Evolutionary conservation across 2,888 invertebrate species (phyloP).

Genomic region (Phaedon cochleariae): DNA sequence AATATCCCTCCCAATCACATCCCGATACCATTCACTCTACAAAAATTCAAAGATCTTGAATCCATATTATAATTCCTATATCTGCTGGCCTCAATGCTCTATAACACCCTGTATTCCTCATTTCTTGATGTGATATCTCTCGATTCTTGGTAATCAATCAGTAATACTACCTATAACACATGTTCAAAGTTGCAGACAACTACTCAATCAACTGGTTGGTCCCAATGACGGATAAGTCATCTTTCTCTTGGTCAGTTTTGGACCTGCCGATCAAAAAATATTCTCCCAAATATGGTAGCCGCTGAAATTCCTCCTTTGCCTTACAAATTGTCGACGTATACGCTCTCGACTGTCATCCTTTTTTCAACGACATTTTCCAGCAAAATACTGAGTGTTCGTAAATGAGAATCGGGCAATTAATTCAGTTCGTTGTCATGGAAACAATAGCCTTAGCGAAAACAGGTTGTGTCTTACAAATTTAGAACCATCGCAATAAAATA

Average conservation of each 20-base stretch:
- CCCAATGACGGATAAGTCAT: not conserved
- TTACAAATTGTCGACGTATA: constrained; percentile 16
- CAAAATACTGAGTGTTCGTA: constrained; percentile 40
- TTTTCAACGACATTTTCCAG: constrained; percentile 20
- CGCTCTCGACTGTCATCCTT: constrained; percentile 2
- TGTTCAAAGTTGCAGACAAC: too few species aligned
- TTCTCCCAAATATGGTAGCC: not conserved
- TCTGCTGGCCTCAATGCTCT: too few species aligned
- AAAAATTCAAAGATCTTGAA: too few species aligned
- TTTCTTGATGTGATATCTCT: too few species aligned
- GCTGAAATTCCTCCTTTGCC: constrained; percentile 1
- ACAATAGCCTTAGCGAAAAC: constrained; percentile 40
- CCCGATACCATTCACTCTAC: too few species aligned
- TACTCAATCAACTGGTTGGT: not conserved
- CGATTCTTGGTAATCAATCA: too few species aligned
- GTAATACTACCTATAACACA: too few species aligned
- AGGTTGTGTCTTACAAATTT: constrained; percentile 41
- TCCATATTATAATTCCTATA: too few species aligned
- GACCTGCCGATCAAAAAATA: not conserved
- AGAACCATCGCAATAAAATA: constrained; percentile 39
- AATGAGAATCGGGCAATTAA: constrained; percentile 36
- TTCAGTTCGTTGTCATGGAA: constrained; percentile 37
- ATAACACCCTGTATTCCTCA: too few species aligned
- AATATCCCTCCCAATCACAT: too few species aligned
- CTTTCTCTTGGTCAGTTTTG: not conserved